These are phyloP conservation scores for Monopterus albus DNA, from an alignment of 2,113 vertebrate species.

Conservation along the genomic window DNA sequence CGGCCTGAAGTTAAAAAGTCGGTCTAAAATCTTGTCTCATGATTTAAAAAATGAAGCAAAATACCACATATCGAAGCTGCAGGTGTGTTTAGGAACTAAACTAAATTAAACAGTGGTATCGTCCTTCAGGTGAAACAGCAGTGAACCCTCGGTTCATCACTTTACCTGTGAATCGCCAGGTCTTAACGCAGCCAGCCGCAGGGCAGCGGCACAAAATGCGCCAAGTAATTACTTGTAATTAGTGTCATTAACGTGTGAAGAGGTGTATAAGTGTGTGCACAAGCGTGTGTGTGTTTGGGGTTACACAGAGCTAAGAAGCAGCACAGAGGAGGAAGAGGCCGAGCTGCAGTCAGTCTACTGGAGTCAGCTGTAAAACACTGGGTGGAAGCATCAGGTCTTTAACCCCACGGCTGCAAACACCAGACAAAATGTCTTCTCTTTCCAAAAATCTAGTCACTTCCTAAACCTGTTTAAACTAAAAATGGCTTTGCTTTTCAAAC, in stretches of 20 bases:
- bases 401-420: no score
- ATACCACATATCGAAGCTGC: background rate
- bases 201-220: constrained; percentile 46
- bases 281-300: constrained; percentile 8
- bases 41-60: no score
- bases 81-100: background rate
- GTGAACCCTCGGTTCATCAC: constrained; percentile 2
- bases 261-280: constrained; percentile 20
- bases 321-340: background rate
- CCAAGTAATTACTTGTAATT: constrained; percentile 68
- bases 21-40: background rate
- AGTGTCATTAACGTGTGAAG: constrained; percentile 58
- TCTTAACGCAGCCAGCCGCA: constrained; percentile 28
- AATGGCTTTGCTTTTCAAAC: background rate
- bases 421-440: background rate
- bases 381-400: no score
- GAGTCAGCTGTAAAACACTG: no score
- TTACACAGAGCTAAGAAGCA: constrained; percentile 26
- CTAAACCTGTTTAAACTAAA: background rate
- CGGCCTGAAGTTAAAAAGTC: no score
- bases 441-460: background rate
- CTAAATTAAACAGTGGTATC: background rate
- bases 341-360: no score
- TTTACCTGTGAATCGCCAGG: constrained; percentile 9
- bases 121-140: background rate